A percentile compares a stretch with the other conserved stretches of the same genome.
These are phyloP conservation scores for Himalopsyche japonica DNA, from an alignment of 2,888 invertebrate genomes.

Conservation along the genomic window DNA sequence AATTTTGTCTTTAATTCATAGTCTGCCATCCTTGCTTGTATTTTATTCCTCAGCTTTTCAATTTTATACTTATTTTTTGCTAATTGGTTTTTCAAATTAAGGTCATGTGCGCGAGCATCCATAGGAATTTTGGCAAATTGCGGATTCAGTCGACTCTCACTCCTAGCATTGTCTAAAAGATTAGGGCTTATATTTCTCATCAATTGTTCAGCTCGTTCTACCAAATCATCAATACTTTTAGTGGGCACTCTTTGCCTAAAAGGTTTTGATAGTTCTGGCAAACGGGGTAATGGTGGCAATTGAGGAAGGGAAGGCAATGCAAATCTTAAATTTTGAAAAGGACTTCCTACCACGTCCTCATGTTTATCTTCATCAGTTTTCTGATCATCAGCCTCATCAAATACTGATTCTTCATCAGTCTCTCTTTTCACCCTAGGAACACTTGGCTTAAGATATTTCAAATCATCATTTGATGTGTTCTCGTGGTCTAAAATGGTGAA, in stretches of 20 bases:
- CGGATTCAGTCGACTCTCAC: background rate
- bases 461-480: background rate
- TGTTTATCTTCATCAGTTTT: background rate
- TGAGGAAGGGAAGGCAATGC: background rate
- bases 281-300: background rate
- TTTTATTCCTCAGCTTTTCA: conserved; percentile 26
- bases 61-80: conserved; percentile 9
- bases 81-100: background rate
- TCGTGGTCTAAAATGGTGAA: background rate
- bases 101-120: background rate
- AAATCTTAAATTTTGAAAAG: background rate
- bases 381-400: background rate
- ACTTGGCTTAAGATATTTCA: conserved; percentile 1
- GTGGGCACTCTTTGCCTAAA: background rate
- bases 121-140: background rate
- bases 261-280: background rate
- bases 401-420: background rate
- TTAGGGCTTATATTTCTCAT: background rate
- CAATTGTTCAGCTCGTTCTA: background rate
- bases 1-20: background rate
- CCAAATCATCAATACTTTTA: background rate
- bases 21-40: conserved; percentile 38
- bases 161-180: background rate
- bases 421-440: background rate
- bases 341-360: background rate